Evolutionary conservation across 2,113 vertebrate species (phyloP).

Genomic region (Neofelis nebulosa): DNA sequence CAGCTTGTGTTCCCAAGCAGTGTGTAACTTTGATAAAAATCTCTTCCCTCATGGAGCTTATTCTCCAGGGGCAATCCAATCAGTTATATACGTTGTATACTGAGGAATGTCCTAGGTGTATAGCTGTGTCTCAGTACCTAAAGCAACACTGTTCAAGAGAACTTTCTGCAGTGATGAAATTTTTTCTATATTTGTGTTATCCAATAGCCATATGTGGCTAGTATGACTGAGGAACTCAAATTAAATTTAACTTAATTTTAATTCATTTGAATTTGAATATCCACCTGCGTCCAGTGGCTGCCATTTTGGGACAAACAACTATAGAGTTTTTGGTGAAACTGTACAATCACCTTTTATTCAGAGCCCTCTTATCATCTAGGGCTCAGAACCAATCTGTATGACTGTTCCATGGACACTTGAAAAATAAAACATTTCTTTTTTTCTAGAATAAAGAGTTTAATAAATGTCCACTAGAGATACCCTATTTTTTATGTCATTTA

Average conservation of each 20-base stretch:
- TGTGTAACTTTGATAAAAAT: not conserved
- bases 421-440: not conserved
- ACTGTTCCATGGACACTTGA: not conserved
- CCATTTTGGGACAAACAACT: not conserved
- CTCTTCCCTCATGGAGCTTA: not conserved
- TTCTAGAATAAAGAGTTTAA: not conserved
- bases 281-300: not conserved
- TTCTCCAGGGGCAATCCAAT: not conserved
- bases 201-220: not conserved
- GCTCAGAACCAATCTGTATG: not conserved
- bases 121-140: not conserved
- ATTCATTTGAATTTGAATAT: not conserved
- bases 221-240: not conserved
- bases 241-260: not conserved
- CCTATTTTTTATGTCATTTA: not conserved
- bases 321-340: not conserved
- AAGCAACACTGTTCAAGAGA: not conserved
- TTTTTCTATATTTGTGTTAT: not conserved
- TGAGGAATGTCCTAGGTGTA: not conserved
- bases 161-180: not conserved
- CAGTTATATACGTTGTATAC: fast-evolving
- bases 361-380: not conserved
- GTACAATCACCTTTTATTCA: not conserved
- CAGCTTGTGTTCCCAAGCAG: not conserved
- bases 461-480: not conserved